Evolutionary conservation across 2,113 vertebrate species (phyloP).

Genomic region (Xiphorhynchus elegans): DNA sequence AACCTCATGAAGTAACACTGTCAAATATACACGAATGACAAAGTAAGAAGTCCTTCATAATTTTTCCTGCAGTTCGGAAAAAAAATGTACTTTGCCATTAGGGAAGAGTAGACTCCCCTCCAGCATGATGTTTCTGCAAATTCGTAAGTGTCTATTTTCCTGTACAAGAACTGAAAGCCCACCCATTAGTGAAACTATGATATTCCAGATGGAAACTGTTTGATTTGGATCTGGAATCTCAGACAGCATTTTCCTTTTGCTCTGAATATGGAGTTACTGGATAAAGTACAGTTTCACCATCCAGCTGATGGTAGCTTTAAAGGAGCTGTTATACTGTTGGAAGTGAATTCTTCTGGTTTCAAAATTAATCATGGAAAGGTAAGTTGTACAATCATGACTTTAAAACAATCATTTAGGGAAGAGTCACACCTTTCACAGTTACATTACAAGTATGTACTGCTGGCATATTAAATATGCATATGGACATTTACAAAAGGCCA

Average conservation of each 20-base stretch:
- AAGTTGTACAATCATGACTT: neutral
- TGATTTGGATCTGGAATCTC: neutral
- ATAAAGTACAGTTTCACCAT: neutral
- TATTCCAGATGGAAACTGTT: neutral
- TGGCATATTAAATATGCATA: neutral
- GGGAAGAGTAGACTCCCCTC: neutral
- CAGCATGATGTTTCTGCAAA: neutral
- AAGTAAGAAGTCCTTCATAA: neutral
- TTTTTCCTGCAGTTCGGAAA: neutral
- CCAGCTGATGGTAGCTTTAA: neutral
- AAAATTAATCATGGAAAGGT: neutral
- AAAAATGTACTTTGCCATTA: fast-evolving
- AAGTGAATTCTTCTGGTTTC: neutral
- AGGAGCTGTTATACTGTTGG: neutral
- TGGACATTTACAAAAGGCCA: neutral
- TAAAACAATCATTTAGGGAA: neutral
- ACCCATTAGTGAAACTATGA: neutral
- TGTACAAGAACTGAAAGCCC: neutral
- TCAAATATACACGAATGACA: neutral
- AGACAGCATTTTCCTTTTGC: neutral
- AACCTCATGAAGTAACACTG: neutral
- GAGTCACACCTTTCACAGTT: neutral
- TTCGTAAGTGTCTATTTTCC: neutral
- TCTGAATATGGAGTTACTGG: neutral
- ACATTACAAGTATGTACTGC: neutral